A percentile compares a stretch with the other conserved stretches of the same genome.
phyloP scores from a whole-genome alignment of 2,797 vertebrate species.

The Paguma larvata region DNA sequence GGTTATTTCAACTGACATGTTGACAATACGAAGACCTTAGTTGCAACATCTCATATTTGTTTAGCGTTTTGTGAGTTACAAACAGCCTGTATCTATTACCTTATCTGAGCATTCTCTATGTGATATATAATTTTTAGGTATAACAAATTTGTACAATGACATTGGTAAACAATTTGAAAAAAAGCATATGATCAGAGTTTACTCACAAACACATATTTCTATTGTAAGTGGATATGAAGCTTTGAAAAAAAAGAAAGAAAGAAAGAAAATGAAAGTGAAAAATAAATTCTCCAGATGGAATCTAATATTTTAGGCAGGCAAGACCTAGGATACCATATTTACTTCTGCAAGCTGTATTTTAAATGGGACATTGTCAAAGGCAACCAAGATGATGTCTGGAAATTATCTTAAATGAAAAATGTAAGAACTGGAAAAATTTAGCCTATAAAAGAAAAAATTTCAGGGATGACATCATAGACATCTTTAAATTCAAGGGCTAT shows the following conservation, averaged over 20 bases:
- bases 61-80: not conserved
- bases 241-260: not conserved
- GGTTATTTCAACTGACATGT: not conserved
- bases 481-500: constrained; percentile 28
- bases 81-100: not conserved
- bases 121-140: constrained; percentile 63
- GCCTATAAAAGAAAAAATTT: not conserved
- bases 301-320: not conserved
- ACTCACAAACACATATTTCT: constrained; percentile 49
- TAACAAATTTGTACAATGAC: constrained; percentile 57
- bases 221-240: constrained; percentile 2
- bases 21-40: constrained; percentile 46
- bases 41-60: constrained; percentile 37
- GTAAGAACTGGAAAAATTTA: not conserved
- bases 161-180: constrained; percentile 54
- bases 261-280: constrained; percentile 21
- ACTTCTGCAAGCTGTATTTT: constrained; percentile 19
- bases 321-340: not conserved
- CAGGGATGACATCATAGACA: not conserved
- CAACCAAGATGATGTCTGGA: constrained; percentile 40
- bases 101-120: constrained; percentile 28
- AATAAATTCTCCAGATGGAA: constrained; percentile 63
- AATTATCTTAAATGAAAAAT: constrained; percentile 35
- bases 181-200: not conserved
- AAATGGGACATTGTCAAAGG: constrained; percentile 46